phyloP scores from a whole-genome alignment of 1,140 invertebrate genomes.

The Ostrea denselamellosa region DNA sequence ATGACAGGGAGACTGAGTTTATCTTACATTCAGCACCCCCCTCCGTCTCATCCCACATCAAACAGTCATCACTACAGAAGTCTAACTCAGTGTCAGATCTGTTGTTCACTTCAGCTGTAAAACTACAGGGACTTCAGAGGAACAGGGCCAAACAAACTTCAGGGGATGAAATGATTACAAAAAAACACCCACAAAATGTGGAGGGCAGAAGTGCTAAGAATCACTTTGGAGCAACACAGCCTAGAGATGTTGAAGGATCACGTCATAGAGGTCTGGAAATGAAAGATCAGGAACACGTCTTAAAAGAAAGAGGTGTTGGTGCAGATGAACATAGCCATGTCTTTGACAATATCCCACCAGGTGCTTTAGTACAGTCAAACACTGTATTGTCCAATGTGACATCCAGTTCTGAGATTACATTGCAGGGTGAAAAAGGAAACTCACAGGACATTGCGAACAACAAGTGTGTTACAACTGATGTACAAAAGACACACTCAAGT shows the following conservation, averaged over 20 bases:
- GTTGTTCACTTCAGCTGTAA: background rate
- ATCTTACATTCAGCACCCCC: conserved; percentile 5
- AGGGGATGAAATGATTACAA: background rate
- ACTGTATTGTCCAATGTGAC: background rate
- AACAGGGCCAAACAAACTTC: background rate
- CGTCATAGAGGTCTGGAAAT: background rate
- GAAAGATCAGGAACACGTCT: background rate
- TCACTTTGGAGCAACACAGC: background rate
- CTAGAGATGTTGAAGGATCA: background rate
- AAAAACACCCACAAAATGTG: background rate
- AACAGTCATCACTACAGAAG: background rate
- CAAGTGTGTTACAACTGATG: background rate
- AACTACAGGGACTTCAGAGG: background rate
- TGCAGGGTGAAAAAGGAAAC: background rate
- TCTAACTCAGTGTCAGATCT: background rate
- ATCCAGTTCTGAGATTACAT: background rate
- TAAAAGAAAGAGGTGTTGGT: background rate
- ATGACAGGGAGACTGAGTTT: conserved; percentile 1
- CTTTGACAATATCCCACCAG: background rate
- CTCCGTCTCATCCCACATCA: background rate
- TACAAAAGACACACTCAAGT: background rate
- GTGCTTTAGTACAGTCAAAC: background rate
- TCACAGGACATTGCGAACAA: background rate
- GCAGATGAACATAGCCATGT: background rate
- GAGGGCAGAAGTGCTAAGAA: background rate